Percentiles rank a stretch among this genome's conserved stretches.
These are phyloP conservation scores for Protaetia brevitarsis DNA, from an alignment of 1,140 invertebrate genomes.

Conservation along the genomic window DNA sequence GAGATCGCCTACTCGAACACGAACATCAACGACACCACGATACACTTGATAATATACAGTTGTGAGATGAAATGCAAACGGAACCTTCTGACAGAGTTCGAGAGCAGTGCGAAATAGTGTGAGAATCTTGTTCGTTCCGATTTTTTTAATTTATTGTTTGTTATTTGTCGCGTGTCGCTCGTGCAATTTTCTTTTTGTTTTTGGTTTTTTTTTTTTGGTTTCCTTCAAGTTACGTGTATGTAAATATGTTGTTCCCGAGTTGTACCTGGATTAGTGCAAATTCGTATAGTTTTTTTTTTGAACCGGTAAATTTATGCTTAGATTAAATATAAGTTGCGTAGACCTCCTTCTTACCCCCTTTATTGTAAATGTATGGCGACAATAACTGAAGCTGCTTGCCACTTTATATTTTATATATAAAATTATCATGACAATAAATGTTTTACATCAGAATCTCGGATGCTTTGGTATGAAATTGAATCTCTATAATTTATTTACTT, in stretches of 20 bases:
- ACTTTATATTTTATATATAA: too few species aligned
- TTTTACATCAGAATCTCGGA: too few species aligned
- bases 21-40: conserved; percentile 54
- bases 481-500: too few species aligned
- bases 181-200: not conserved
- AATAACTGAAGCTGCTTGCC: too few species aligned
- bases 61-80: conserved; percentile 57
- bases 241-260: conserved; percentile 1
- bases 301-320: not conserved
- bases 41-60: conserved; percentile 56
- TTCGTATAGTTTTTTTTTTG: conserved; percentile 13
- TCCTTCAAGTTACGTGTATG: conserved; percentile 1
- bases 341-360: not conserved
- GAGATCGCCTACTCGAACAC: conserved; percentile 55
- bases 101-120: not conserved
- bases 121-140: not conserved
- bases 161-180: not conserved
- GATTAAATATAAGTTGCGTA: not conserved
- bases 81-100: conserved; percentile 52
- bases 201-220: not conserved
- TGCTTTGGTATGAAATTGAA: too few species aligned
- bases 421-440: too few species aligned
- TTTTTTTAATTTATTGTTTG: conserved; percentile 5
- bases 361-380: too few species aligned
- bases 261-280: conserved; percentile 25